Base-by-base conservation (phyloP, 2,797 vertebrate genomes). In the Uromys caudimaculatus region DNA sequence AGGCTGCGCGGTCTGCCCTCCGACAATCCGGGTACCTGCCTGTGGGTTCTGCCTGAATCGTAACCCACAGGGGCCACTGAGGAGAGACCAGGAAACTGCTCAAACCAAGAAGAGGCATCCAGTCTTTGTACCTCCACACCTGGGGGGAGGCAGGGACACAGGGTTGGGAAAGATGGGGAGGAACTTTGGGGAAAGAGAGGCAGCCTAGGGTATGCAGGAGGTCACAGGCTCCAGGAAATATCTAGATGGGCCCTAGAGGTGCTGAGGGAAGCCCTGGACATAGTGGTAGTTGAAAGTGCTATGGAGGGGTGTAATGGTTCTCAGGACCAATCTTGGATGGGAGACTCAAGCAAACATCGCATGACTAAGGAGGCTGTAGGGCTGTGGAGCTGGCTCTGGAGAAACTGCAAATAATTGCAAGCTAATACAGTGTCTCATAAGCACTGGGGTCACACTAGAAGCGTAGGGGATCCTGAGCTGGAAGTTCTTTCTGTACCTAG, bases 11-110 rank as follows among this genome's bases (percentile, higher is more conserved):
- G 78, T 35, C 8, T 85, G 95, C 38, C 98, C 98, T 10, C 98
- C 98, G 0, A 98, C 4, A 2, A 98, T 1, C 0, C 98, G 97
- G 0, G 78, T 0, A 9, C 56, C 32, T 21, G 78, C 75, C 24
- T 89, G 86, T 1, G 1, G 11, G 78, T 11, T 87, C 79, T 94
- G 96, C 95, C 90, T 76, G 92, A 90, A 97, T 78, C 64, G 93
- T 24, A 93, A 7, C 60, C 97, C 97, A 13, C 97, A 98, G 93
- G 96, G 79, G 32, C 94, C 97, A 64, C 97, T 97, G 96, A 35
- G 86, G 86, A 96, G 84, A 96, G 77, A 97, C 71, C 84, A 44
- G 32, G 60, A 83, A 86, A 71, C 13, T 6, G 54, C 3, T 87
- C 84, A 75, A 47, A 14, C 23, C 0, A 4, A 17, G 81, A 50